Conservation (phyloP, 2,888 invertebrate genomes). For the Heteromurus nitidus region DNA sequence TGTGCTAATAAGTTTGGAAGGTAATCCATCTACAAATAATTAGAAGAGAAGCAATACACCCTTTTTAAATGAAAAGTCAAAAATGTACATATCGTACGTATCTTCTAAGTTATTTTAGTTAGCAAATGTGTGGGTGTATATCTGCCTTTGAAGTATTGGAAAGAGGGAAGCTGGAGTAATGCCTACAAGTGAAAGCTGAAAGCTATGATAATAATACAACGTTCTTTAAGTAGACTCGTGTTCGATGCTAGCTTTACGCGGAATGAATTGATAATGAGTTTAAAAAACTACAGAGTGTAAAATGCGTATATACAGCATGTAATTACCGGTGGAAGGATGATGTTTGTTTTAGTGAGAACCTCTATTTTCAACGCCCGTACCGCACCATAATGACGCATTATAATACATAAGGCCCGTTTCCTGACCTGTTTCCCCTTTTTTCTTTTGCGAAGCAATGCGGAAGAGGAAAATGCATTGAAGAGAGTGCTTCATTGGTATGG, state of each 20-base stretch:
- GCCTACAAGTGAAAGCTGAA: too few relatives aligned
- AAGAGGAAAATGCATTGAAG: neutral
- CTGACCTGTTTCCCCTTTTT: constrained; percentile 24
- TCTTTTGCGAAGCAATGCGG: constrained; percentile 16
- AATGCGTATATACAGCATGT: constrained; percentile 13
- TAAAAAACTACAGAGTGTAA: constrained; percentile 22
- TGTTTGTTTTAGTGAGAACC: constrained; percentile 15
- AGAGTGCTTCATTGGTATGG: neutral
- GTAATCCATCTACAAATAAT: too few relatives aligned
- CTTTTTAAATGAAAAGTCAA: too few relatives aligned
- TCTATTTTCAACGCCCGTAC: neutral
- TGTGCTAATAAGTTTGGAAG: neutral
- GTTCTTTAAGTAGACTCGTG: too few relatives aligned
- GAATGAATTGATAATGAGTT: constrained; percentile 31
- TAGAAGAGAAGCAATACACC: too few relatives aligned
- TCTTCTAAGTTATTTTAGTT: too few relatives aligned
- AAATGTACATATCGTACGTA: too few relatives aligned
- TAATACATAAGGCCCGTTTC: constrained; percentile 6
- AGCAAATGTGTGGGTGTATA: too few relatives aligned
- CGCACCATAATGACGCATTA: too few relatives aligned
- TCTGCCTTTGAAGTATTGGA: too few relatives aligned
- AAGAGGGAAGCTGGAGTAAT: too few relatives aligned
- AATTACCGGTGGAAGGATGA: constrained; percentile 5
- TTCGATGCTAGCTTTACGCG: constrained; percentile 31
- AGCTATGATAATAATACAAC: too few relatives aligned